A percentile compares a stretch with the other conserved stretches of the same genome.
These are phyloP conservation scores for Lordiphosa mommai DNA, from an alignment of 1,140 invertebrate genomes.

Conservation along the genomic window DNA sequence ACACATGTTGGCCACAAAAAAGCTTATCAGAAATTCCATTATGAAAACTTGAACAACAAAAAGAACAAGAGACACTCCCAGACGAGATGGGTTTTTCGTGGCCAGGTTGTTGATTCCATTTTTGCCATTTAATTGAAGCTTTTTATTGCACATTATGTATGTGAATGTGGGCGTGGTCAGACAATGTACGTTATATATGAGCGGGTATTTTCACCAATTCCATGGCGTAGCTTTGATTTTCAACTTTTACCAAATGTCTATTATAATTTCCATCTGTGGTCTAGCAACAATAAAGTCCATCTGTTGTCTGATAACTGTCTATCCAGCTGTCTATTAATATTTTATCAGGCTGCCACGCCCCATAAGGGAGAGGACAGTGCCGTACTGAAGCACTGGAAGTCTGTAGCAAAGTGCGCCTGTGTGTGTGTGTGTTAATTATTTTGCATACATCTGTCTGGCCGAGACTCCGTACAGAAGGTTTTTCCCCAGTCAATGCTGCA, in stretches of 20 bases:
- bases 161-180: slow-evolving; percentile 7
- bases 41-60: slow-evolving; percentile 53
- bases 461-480: slow-evolving; percentile 13
- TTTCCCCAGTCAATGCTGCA: slow-evolving; percentile 32
- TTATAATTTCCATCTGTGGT: slow-evolving; percentile 73
- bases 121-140: slow-evolving; percentile 54
- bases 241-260: slow-evolving; percentile 50
- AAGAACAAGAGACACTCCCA: slow-evolving; percentile 6
- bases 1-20: slow-evolving; percentile 42
- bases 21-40: slow-evolving; percentile 74
- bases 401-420: background rate
- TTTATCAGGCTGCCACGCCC: slow-evolving; percentile 67
- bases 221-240: slow-evolving; percentile 49
- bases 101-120: background rate
- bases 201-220: slow-evolving; percentile 15
- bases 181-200: slow-evolving; percentile 1
- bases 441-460: slow-evolving; percentile 56
- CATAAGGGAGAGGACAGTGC: background rate
- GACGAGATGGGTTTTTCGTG: slow-evolving; percentile 34
- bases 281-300: slow-evolving; percentile 69
- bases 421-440: slow-evolving; percentile 59
- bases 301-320: slow-evolving; percentile 78
- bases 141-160: slow-evolving; percentile 51
- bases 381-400: slow-evolving; percentile 31
- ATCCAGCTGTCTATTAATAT: slow-evolving; percentile 79